Percentiles rank a stretch among this genome's conserved stretches.
phyloP scores from a whole-genome alignment of 1,140 invertebrate genomes.

The Cyphomyrmex costatus region DNA sequence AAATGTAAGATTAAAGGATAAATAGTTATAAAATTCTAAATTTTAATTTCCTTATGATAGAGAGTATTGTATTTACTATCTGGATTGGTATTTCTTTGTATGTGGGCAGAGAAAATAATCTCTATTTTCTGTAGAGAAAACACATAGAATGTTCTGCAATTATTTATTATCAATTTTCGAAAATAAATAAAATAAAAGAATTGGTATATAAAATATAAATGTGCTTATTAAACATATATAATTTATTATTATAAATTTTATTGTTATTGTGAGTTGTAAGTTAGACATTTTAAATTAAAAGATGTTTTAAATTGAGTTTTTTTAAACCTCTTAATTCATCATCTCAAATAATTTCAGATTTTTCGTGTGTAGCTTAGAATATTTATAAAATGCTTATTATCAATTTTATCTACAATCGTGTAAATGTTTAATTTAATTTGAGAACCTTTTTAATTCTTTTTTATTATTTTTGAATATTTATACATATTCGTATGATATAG shows the following conservation, averaged over 20 bases:
- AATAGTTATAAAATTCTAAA: not conserved
- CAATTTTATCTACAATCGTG: conserved; percentile 2
- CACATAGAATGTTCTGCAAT: not conserved
- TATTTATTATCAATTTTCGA: not conserved
- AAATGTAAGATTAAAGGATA: not conserved
- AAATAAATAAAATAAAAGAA: not conserved
- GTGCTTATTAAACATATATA: not conserved
- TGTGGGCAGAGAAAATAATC: not conserved
- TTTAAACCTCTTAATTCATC: not conserved
- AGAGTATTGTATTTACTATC: not conserved
- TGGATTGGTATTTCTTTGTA: no score
- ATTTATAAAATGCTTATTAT: not conserved
- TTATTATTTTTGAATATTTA: conserved; percentile 11
- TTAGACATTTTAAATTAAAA: not conserved
- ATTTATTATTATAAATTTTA: not conserved
- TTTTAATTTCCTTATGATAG: not conserved
- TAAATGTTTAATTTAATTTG: conserved; percentile 7
- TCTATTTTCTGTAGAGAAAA: not conserved
- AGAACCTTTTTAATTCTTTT: not conserved
- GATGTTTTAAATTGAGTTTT: not conserved
- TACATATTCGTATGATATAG: not conserved
- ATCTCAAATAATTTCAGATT: conserved; percentile 1
- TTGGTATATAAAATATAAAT: not conserved
- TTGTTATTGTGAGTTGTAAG: not conserved
- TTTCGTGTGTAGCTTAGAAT: not conserved